Evolutionary conservation across 2,113 vertebrate genomes (phyloP), one percentile per base, ranked within the genome.

Genomic region (Mobula birostris): DNA sequence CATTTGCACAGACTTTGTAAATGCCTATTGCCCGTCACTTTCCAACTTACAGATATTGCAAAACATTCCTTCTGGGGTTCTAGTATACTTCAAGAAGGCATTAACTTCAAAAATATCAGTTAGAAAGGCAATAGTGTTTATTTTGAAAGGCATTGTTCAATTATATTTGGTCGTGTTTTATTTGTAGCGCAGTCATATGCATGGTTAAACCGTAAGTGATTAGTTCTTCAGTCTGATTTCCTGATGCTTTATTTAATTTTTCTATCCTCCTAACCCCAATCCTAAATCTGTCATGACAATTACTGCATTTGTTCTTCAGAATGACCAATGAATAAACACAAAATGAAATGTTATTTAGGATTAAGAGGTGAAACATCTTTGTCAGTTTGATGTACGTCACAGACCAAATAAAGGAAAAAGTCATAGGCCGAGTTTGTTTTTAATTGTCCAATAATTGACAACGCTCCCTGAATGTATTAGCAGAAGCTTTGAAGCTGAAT

Each of bases 261-360:
- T 48, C 21, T 24, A 27, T 4, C 27, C 40, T 85, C 48, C 12
- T 85, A 85, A 21, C 40, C 40, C 9, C 21, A 2, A 2, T 48
- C 48, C 48, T 4, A 48, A 1, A 21, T 24, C 6, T 24, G 21
- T 27, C 82, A 24, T 85, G 82, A 85, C 40, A 85, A 56, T 85
- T 58, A 56, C 58, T 85, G 82, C 27, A 12, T 85, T 85, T 85
- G 82, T 85, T 48, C 82, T 27, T 85, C 48, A 85, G 40, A 85
- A 85, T 85, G 82, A 85, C 82, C 82, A 85, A 48, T 56, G 58
- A 85, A 85, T 24, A 85, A 85, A 48, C 24, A 82, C 80, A 21
- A 82, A 56, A 82, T 17, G 40, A 82, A 32, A n/a, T 40, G 78
- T 15, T 32, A 36, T 56, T 82, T 82, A 40, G 80, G 80, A 56